Evolutionary conservation across 1,140 invertebrate species (phyloP).

Genomic region (Euura saliciscinereae): DNA sequence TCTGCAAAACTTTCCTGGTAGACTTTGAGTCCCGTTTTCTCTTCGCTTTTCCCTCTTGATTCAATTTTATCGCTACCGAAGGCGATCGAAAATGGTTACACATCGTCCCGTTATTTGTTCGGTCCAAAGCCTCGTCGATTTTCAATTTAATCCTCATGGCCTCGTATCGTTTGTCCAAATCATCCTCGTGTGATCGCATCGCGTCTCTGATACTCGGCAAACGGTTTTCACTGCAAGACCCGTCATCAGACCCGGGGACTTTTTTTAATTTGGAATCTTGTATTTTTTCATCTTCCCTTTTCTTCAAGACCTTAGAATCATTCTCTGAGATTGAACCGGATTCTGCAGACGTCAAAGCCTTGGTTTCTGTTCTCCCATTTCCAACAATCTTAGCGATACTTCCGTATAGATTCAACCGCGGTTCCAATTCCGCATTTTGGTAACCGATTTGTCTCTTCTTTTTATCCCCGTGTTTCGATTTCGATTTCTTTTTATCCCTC

Average conservation of each 20-base stretch:
- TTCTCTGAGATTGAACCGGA: no score
- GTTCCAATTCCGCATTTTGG: not conserved
- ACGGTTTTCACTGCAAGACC: no score
- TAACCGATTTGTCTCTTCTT: not conserved
- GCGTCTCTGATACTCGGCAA: no score
- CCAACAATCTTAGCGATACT: conserved; percentile 16
- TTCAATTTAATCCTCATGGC: not conserved
- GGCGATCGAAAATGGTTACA: no score
- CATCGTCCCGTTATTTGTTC: not conserved
- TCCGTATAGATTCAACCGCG: conserved; percentile 10
- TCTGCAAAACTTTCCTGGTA: no score
- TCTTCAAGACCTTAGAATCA: no score
- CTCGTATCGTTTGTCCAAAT: not conserved
- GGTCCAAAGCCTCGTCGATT: conserved; percentile 8
- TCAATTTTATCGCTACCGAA: no score
- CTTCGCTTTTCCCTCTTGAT: not conserved
- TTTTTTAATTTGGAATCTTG: no score
- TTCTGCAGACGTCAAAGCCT: no score
- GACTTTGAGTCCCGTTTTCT: not conserved
- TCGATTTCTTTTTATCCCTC: not conserved
- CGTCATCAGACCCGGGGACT: no score
- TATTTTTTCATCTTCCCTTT: no score
- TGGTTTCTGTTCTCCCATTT: not conserved
- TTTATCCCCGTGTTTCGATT: no score
- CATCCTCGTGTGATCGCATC: not conserved